A percentile compares a stretch with the other conserved stretches of the same genome.
These are phyloP conservation scores for Pycnomerus fuliginosus DNA, from an alignment of 2,888 invertebrate genomes.

Conservation along the genomic window DNA sequence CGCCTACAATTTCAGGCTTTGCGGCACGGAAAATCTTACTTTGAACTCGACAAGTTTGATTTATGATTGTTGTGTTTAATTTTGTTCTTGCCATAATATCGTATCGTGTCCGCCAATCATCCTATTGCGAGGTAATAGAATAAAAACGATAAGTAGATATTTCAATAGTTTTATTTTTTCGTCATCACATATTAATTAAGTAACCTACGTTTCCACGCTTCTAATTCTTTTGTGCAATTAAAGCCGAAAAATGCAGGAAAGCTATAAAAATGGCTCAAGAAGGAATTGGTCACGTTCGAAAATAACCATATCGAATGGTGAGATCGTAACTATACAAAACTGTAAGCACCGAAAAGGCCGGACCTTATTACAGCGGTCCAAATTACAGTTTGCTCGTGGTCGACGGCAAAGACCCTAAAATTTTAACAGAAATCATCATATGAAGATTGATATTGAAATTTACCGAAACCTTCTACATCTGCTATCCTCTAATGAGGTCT, in stretches of 20 bases:
- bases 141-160: no score
- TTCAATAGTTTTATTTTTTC: no score
- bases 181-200: no score
- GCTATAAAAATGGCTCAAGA: conserved; percentile 7
- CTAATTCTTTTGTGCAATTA: no score
- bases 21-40: conserved; percentile 40
- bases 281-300: no score
- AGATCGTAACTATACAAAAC: conserved; percentile 5
- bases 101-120: no score
- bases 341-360: not conserved
- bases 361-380: no score
- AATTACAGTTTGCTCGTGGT: no score
- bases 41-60: conserved; percentile 39
- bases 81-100: conserved; percentile 4
- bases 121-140: no score
- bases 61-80: conserved; percentile 22
- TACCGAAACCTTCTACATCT: conserved; percentile 2
- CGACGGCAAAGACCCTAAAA: no score
- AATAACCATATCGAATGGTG: no score
- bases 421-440: conserved; percentile 1
- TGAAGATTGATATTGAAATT: not conserved
- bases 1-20: conserved; percentile 42
- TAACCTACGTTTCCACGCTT: no score
- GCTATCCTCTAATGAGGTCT: conserved; percentile 6
- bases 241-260: conserved; percentile 7